Conservation (phyloP, 2,888 invertebrate genomes). For the Spodoptera littoralis region DNA sequence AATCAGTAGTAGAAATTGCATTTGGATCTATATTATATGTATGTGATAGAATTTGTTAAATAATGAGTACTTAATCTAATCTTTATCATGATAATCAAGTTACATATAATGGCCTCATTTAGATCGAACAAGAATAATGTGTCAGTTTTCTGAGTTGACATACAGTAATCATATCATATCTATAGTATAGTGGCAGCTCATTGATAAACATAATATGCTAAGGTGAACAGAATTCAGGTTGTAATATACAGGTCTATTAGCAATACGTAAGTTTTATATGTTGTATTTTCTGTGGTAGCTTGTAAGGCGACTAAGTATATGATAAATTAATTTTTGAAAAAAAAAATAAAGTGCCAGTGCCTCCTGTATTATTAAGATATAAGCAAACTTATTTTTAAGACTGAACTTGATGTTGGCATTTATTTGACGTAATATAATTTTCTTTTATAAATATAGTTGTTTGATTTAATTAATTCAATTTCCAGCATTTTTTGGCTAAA, state of each 20-base stretch:
- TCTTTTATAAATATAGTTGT: constrained; percentile 63
- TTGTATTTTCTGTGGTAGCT: constrained; percentile 60
- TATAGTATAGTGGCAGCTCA: constrained; percentile 29
- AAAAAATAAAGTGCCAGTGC: constrained; percentile 81
- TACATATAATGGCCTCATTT: constrained; percentile 44
- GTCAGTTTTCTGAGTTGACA: constrained; percentile 26
- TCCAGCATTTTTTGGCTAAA: constrained; percentile 1
- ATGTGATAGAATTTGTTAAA: constrained; percentile 43
- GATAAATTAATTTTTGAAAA: constrained; percentile 61
- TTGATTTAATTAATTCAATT: constrained; percentile 5
- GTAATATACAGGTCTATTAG: constrained; percentile 66
- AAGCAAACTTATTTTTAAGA: constrained; percentile 84
- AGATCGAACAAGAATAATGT: constrained; percentile 29
- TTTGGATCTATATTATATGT: constrained; percentile 38
- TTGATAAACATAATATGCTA: constrained; percentile 31
- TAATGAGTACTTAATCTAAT: constrained; percentile 56
- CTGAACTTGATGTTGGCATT: constrained; percentile 85
- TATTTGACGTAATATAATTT: constrained; percentile 80
- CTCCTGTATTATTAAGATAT: constrained; percentile 78
- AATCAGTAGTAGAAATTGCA: constrained; percentile 27
- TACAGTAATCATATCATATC: constrained; percentile 26
- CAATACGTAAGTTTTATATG: constrained; percentile 60
- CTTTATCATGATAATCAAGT: constrained; percentile 52
- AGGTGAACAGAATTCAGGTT: constrained; percentile 58
- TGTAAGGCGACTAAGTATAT: constrained; percentile 48